Evolutionary conservation across 2,888 invertebrate species (phyloP), one percentile per base, ranked within the genome.

Genomic region (Leucophenga maculata): DNA sequence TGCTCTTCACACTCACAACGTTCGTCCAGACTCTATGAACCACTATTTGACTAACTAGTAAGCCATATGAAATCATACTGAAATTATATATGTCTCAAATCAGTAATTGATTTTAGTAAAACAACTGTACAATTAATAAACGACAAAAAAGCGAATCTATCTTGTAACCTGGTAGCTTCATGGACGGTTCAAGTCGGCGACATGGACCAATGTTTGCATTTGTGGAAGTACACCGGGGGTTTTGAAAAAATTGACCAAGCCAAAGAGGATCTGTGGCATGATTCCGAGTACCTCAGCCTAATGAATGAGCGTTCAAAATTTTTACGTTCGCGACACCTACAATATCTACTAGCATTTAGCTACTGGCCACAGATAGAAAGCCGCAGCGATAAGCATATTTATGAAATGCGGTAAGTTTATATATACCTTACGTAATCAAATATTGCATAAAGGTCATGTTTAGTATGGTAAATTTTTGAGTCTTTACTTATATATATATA

Each of bases 191-290:
- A 87, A 67, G 81, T 82, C 50, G 99, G 99, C 46, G 98, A 99
- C 86, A 94, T 98, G 90, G 99, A 99, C 90, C 99, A 99, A 89
- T 97, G 94, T 18, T 90, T 99, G 72, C 98, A 99, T 89, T 90
- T 99, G 69, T 99, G 98, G 98, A 93, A 94, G 84, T 98, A 97
- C 87, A 94, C 93, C 13, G 97, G 97, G 64, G 99, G 99, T 22
- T 99, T 97, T 85, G 92, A 94, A 85, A 92, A 93, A 79, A 93
- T 97, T 80, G 97, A 97, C 89, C 91, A 92, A 79, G 93, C 94
- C 39, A 93, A 94, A 85, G 90, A 91, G 75, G 87, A 93, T 72
- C 91, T 95, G 65, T 91, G 90, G 76, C 90, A 92, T 80, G 94
- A 94, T 88, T 88, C 91, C 85, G 93, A 94, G 77, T 95, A 93